Percentiles rank a stretch among this genome's conserved stretches.
phyloP scores from a whole-genome alignment of 2,113 vertebrate species.

The Piaya cayana region DNA sequence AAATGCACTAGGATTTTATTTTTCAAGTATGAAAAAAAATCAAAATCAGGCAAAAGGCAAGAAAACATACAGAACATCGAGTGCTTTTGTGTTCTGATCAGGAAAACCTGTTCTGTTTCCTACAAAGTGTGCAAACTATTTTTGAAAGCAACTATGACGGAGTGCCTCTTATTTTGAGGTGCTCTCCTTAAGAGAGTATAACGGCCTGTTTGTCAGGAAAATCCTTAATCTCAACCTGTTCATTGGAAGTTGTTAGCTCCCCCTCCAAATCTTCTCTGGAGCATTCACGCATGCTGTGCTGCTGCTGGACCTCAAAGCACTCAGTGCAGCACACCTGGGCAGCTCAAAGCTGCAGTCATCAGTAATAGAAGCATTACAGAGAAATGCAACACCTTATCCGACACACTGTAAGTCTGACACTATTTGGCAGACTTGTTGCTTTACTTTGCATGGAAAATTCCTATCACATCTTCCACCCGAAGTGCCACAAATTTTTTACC shows the following conservation, averaged over 20 bases:
- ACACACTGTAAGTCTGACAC: fast-evolving
- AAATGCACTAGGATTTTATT: neutral
- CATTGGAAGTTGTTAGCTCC: neutral
- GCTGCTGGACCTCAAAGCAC: neutral
- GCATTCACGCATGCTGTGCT: neutral
- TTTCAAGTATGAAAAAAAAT: neutral
- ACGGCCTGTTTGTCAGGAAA: neutral
- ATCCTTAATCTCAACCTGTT: neutral
- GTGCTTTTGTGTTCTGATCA: neutral
- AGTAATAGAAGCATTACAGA: neutral
- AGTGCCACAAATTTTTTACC: neutral
- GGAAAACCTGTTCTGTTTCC: neutral
- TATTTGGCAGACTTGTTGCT: neutral
- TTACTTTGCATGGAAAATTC: neutral
- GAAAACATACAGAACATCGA: neutral
- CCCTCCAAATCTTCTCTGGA: neutral
- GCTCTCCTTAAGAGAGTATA: neutral
- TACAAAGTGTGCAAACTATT: neutral
- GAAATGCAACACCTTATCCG: neutral
- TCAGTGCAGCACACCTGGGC: neutral
- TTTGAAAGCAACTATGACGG: neutral
- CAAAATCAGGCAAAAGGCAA: neutral
- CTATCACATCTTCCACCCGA: neutral
- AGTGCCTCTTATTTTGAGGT: neutral
- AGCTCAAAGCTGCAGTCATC: fast-evolving